A percentile compares a stretch with the other conserved stretches of the same genome.
phyloP scores from a whole-genome alignment of 1,140 invertebrate species.

The Idris sp. region DNA sequence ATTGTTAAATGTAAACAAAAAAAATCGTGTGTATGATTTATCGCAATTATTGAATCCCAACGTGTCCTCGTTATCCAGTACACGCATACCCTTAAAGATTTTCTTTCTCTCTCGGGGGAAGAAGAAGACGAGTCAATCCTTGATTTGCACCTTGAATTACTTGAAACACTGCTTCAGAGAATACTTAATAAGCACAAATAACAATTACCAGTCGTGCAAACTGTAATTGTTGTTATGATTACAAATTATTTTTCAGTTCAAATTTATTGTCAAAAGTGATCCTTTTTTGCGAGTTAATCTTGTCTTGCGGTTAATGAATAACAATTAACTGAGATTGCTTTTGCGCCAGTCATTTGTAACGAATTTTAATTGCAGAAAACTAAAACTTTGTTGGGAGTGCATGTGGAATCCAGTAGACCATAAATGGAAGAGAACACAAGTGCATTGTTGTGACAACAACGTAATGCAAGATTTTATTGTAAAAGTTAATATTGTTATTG shows the following conservation, averaged over 20 bases:
- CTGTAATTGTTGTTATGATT: slow-evolving; percentile 11
- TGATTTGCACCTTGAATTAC: slow-evolving; percentile 46
- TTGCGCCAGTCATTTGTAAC: slow-evolving; percentile 26
- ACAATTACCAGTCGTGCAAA: slow-evolving; percentile 22
- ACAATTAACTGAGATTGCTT: slow-evolving; percentile 1
- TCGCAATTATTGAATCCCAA: slow-evolving; percentile 37
- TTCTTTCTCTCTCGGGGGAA: slow-evolving; percentile 17
- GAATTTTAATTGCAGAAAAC: slow-evolving; percentile 31
- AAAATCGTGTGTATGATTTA: slow-evolving; percentile 32
- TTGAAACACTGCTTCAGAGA: slow-evolving; percentile 24
- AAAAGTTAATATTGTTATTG: too few relatives aligned
- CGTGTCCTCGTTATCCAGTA: slow-evolving; percentile 36
- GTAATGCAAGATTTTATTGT: too few relatives aligned
- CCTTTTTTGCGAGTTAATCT: too few relatives aligned
- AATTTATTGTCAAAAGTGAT: slow-evolving; percentile 1
- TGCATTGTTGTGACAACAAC: slow-evolving; percentile 6
- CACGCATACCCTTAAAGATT: slow-evolving; percentile 19
- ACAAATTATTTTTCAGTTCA: slow-evolving; percentile 12
- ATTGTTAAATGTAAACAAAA: slow-evolving; percentile 20
- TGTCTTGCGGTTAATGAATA: too few relatives aligned
- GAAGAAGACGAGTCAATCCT: slow-evolving; percentile 18
- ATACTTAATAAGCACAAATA: slow-evolving; percentile 42
- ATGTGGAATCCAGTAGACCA: slow-evolving; percentile 11
- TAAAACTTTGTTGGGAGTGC: slow-evolving; percentile 14
- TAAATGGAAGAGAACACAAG: slow-evolving; percentile 11